These are phyloP conservation scores for Girardinus metallicus DNA, from an alignment of 2,797 vertebrate genomes.

Conservation along the genomic window DNA sequence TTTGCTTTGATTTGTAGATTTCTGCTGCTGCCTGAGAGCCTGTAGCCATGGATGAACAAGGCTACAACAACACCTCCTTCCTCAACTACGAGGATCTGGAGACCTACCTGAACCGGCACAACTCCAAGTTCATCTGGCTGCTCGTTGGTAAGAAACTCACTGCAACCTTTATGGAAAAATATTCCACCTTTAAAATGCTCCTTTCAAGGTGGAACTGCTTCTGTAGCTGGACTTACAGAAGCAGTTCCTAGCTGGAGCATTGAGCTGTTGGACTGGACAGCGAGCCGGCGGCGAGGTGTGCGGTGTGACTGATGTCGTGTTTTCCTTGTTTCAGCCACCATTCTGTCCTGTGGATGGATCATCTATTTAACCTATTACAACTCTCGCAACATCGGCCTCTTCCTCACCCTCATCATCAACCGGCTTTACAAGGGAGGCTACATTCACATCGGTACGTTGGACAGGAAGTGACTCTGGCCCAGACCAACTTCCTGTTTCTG, in stretches of 20 bases:
- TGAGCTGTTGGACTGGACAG: no score
- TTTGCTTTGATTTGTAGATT: conserved; percentile 41
- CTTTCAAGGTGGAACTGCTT: neutral
- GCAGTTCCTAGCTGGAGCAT: no score
- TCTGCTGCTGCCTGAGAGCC: conserved; percentile 55
- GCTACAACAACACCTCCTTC: conserved; percentile 86
- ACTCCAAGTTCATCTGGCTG: conserved; percentile 98
- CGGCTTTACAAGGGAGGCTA: conserved; percentile 97
- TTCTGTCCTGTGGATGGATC: conserved; percentile 99
- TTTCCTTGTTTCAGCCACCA: conserved; percentile 87
- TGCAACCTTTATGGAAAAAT: neutral
- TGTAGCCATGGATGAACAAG: conserved; percentile 89
- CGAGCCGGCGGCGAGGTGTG: no score
- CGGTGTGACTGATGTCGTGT: neutral
- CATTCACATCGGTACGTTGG: conserved; percentile 93
- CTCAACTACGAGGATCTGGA: conserved; percentile 90
- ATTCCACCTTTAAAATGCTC: neutral
- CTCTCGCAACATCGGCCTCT: conserved; percentile 97
- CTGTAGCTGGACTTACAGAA: no score
- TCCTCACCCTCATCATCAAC: conserved; percentile 96
- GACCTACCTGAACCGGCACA: conserved; percentile 89
- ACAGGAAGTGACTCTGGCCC: neutral
- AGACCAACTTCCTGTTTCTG: neutral
- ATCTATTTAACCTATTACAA: conserved; percentile 99
- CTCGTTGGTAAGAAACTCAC: conserved; percentile 89